These are phyloP conservation scores for Catamblyrhynchus diadema DNA, from an alignment of 2,797 vertebrate genomes.

Conservation along the genomic window DNA sequence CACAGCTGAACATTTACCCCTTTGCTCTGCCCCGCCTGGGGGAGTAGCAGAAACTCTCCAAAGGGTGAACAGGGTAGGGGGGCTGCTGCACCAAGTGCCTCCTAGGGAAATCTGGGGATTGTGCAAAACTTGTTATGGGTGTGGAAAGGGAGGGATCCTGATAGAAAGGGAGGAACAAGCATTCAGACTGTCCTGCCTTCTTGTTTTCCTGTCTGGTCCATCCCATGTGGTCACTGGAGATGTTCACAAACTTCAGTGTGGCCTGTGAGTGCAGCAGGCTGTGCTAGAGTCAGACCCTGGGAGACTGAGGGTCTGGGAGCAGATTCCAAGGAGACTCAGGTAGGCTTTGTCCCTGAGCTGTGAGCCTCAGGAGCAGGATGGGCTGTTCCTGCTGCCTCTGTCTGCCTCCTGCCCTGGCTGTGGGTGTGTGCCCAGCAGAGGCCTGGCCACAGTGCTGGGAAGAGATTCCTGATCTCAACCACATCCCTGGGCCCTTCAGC, in stretches of 20 bases:
- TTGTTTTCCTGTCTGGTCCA: neutral
- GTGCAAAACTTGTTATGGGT: neutral
- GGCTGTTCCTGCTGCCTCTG: neutral
- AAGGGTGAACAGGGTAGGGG: rapidly evolving
- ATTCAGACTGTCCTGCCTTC: neutral
- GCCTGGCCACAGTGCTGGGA: neutral
- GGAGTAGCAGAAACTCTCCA: neutral
- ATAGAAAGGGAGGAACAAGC: neutral
- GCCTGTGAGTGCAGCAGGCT: neutral
- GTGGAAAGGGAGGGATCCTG: neutral
- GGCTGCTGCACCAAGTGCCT: neutral
- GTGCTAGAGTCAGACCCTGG: neutral
- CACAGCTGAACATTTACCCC: neutral
- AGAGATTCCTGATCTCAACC: neutral
- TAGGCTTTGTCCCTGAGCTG: rapidly evolving
- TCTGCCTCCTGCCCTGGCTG: neutral
- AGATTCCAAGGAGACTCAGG: neutral
- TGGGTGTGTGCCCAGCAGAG: neutral
- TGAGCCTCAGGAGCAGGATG: neutral
- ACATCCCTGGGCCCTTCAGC: neutral
- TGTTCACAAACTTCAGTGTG: neutral
- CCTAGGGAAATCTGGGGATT: neutral
- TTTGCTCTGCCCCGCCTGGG: rapidly evolving
- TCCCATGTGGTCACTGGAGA: neutral
- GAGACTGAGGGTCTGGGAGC: neutral